Percentiles rank a stretch among this genome's conserved stretches.
Conservation (phyloP, 2,113 vertebrate genomes). For the Caranx melampygus region DNA sequence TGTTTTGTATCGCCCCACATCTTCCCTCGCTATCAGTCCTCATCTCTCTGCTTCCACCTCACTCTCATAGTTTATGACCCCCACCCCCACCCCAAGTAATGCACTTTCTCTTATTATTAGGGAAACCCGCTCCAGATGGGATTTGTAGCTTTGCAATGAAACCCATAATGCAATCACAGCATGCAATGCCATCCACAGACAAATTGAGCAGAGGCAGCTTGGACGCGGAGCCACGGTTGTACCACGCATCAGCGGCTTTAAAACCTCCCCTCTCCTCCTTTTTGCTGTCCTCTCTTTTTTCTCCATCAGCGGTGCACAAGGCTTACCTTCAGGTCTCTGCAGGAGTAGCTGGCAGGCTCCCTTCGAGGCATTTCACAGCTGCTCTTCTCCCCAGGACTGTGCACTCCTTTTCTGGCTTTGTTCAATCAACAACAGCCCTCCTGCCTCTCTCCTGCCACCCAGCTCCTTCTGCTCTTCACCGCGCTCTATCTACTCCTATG, state of each 20-base stretch:
- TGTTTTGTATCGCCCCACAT: constrained; percentile 13
- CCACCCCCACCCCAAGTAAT: constrained; percentile 1
- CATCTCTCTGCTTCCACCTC: constrained; percentile 1
- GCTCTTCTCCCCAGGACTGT: constrained; percentile 70
- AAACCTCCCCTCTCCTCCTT: constrained; percentile 39
- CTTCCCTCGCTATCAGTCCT: constrained; percentile 10
- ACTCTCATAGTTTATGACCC: constrained; percentile 30
- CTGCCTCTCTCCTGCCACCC: constrained; percentile 69
- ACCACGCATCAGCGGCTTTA: constrained; percentile 61
- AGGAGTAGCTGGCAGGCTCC: constrained; percentile 77
- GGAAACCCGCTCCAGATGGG: constrained; percentile 29
- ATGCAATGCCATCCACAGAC: constrained; percentile 54
- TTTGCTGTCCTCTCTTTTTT: constrained; percentile 26
- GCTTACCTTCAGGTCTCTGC: constrained; percentile 83
- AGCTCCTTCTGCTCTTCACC: constrained; percentile 76
- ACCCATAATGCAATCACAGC: constrained; percentile 56
- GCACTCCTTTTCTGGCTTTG: constrained; percentile 74
- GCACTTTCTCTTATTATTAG: constrained; percentile 32
- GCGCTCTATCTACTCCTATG: constrained; percentile 75
- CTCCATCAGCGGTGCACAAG: constrained; percentile 23
- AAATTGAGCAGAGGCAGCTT: constrained; percentile 54
- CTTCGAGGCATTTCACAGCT: constrained; percentile 81
- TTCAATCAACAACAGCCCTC: constrained; percentile 71
- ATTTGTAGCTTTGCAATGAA: constrained; percentile 36
- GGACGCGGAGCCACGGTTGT: constrained; percentile 40